Base-by-base conservation (phyloP, 2,888 invertebrate genomes). In the Agrypnus murinus region DNA sequence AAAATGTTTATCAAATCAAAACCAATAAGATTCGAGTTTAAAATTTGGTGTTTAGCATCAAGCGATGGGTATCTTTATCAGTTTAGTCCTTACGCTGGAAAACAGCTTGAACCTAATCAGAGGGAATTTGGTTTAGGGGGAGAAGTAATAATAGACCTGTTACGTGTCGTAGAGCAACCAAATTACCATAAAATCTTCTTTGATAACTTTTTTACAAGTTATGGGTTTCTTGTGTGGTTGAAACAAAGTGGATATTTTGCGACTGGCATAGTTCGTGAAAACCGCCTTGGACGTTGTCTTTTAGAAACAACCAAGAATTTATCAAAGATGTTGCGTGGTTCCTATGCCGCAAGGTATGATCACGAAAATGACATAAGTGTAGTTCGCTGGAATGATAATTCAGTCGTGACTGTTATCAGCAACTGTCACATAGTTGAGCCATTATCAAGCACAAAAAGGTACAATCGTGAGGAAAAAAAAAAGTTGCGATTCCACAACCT, bases 31-130 rank as follows among this genome's bases (percentile, higher is more conserved):
- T n/a, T n/a, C n/a, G n/a, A n/a, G n/a, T n/a, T n/a, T n/a, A n/a
- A n/a, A n/a, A n/a, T 77, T 34, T 80, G 79, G 79, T 77, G 75
- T 50, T 63, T 79, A 8, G 77, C 77, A 67, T 77, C 76, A n/a
- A n/a, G n/a, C n/a, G n/a, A n/a, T n/a, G n/a, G n/a, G n/a, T n/a
- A n/a, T n/a, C n/a, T n/a, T n/a, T n/a, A n/a, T n/a, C n/a, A n/a
- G n/a, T n/a, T n/a, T n/a, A n/a, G n/a, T n/a, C n/a, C n/a, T n/a
- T n/a, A n/a, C n/a, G n/a, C n/a, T n/a, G n/a, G n/a, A n/a, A n/a
- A n/a, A n/a, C n/a, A n/a, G n/a, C n/a, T n/a, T n/a, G n/a, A n/a
- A n/a, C n/a, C n/a, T n/a, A n/a, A n/a, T n/a, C n/a, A n/a, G n/a
- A 38, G 38, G 38, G 38, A 38, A 38, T n/a, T 38, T 38, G 38